Evolutionary conservation across 2,797 vertebrate genomes (phyloP).

Genomic region (Hoplostethus mediterraneus): DNA sequence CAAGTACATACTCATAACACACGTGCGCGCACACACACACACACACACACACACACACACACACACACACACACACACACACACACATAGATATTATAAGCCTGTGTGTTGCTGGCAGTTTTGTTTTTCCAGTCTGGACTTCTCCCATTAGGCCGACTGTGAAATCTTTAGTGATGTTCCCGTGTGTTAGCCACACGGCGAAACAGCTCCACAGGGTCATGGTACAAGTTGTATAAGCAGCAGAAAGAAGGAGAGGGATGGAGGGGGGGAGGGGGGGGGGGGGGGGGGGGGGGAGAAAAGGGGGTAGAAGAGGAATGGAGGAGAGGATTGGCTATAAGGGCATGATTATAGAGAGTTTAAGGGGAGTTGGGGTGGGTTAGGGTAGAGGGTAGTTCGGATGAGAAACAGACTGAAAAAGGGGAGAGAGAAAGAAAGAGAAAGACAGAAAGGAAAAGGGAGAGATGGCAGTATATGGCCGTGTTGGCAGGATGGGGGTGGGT

Average conservation of each 20-base stretch:
- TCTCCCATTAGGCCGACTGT: slow-evolving; percentile 74
- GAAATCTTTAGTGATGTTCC: slow-evolving; percentile 77
- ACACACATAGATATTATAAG: slow-evolving; percentile 48
- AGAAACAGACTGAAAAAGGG: slow-evolving; percentile 52
- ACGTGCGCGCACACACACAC: slow-evolving; percentile 6
- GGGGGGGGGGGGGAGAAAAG: slow-evolving; percentile 43
- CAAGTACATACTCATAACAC: slow-evolving; percentile 68
- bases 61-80: slow-evolving; percentile 16
- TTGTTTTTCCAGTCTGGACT: slow-evolving; percentile 76
- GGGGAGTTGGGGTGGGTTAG: slow-evolving; percentile 46
- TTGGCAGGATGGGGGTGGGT: slow-evolving; percentile 84
- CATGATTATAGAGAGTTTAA: slow-evolving; percentile 64
- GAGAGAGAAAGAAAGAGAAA: slow-evolving; percentile 20
- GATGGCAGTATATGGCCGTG: slow-evolving; percentile 79
- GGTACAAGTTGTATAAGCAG: slow-evolving; percentile 72
- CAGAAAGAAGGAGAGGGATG: slow-evolving; percentile 27
- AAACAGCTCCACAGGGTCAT: slow-evolving; percentile 77
- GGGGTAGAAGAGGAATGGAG: slow-evolving; percentile 18
- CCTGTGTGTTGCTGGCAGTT: slow-evolving; percentile 65
- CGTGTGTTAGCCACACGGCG: slow-evolving; percentile 70
- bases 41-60: slow-evolving; percentile 21
- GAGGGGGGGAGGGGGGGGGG: slow-evolving; percentile 57
- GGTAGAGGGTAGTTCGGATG: slow-evolving; percentile 48
- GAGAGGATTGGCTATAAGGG: slow-evolving; percentile 46
- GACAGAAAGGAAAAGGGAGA: slow-evolving; percentile 58